Conservation (phyloP, 2,113 vertebrate genomes). For the Cinclus mexicanus region DNA sequence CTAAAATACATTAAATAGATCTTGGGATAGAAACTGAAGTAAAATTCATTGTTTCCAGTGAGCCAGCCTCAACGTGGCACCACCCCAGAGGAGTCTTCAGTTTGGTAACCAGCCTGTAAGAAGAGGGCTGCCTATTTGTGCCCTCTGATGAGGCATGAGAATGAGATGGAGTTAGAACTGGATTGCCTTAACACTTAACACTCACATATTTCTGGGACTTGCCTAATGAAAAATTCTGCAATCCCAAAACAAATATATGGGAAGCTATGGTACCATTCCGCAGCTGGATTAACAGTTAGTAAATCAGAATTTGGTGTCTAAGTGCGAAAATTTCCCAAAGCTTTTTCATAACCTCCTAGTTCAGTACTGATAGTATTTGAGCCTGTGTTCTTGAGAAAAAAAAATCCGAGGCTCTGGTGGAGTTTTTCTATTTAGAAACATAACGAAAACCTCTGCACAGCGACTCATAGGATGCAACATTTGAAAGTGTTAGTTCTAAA, state of each 20-base stretch:
- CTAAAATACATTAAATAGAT: not conserved
- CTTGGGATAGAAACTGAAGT: not conserved
- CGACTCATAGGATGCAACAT: not conserved
- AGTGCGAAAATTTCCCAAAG: not conserved
- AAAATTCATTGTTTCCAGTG: not conserved
- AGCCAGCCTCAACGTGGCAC: not conserved
- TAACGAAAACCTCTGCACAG: not conserved
- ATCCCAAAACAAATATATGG: not conserved
- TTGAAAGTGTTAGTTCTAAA: not conserved
- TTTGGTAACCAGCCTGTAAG: not conserved
- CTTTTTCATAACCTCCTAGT: not conserved
- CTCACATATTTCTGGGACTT: not conserved
- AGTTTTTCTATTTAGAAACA: not conserved
- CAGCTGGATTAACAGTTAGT: not conserved
- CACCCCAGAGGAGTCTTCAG: not conserved
- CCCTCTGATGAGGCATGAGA: accelerated
- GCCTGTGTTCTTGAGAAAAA: not conserved
- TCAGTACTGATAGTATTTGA: not conserved
- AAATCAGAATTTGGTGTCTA: not conserved
- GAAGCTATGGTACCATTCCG: not conserved
- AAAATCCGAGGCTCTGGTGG: not conserved
- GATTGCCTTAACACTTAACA: not conserved
- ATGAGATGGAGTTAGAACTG: not conserved
- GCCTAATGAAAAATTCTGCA: not conserved
- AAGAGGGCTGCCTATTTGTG: not conserved